These are phyloP conservation scores for Biston stratarius DNA, from an alignment of 2,888 invertebrate genomes.

Conservation along the genomic window DNA sequence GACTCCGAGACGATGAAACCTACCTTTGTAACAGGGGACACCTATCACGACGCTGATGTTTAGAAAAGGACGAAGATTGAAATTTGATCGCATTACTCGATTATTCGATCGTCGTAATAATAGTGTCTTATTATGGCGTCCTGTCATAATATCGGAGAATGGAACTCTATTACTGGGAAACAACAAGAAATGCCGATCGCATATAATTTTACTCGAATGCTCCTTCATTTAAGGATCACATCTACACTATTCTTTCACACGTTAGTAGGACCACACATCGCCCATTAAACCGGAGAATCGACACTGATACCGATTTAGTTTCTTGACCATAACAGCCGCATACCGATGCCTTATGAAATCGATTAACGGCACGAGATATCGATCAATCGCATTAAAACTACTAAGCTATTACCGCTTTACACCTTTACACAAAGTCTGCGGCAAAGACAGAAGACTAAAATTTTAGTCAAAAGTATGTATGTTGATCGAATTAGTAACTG, in stretches of 20 bases:
- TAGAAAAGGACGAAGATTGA: slow-evolving; percentile 62
- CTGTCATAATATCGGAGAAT: slow-evolving; percentile 68
- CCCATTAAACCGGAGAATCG: slow-evolving; percentile 61
- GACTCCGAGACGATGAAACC: too few species aligned
- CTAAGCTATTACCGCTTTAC: slow-evolving; percentile 67
- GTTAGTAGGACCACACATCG: slow-evolving; percentile 73
- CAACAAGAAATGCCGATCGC: slow-evolving; percentile 15
- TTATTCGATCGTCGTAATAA: slow-evolving; percentile 65
- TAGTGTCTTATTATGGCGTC: slow-evolving; percentile 68
- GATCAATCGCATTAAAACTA: slow-evolving; percentile 66
- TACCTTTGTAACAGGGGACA: slow-evolving; percentile 9
- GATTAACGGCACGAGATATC: slow-evolving; percentile 66
- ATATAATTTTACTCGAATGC: slow-evolving; percentile 31
- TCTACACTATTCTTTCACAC: slow-evolving; percentile 60
- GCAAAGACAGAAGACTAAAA: too few species aligned
- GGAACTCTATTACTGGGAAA: slow-evolving; percentile 51
- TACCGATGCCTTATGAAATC: slow-evolving; percentile 67
- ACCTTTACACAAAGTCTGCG: slow-evolving; percentile 52
- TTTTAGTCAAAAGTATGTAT: not conserved
- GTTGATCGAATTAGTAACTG: not conserved
- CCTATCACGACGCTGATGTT: slow-evolving; percentile 44
- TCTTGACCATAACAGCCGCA: slow-evolving; percentile 60
- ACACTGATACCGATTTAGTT: slow-evolving; percentile 63
- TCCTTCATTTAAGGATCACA: slow-evolving; percentile 48
- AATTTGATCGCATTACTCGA: slow-evolving; percentile 52